Base-by-base conservation (phyloP, 2,797 vertebrate species). In the Pipistrellus nathusii region DNA sequence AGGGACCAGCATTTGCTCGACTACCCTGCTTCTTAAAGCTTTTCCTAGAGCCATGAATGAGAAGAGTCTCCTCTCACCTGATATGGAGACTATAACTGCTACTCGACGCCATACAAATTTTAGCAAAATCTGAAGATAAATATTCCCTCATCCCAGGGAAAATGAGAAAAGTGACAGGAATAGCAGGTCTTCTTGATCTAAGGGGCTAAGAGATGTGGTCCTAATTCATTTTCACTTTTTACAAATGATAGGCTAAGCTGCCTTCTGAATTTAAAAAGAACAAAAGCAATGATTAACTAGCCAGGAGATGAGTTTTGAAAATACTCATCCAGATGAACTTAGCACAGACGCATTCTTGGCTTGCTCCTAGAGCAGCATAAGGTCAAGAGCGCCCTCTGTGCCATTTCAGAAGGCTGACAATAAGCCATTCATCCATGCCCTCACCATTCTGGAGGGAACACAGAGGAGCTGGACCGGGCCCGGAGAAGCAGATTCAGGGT, bases 201-300 rank as follows among this genome's bases (percentile, higher is more conserved):
- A 48, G 62, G 32, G 17, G 86, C 41, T 71, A 75, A 27, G 20
- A 73, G 38, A 93, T 41, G n/a, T 12, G 1, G 25, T 64, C 62
- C 66, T 38, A 46, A 68, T 80, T 91, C 21, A 38, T 91, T 41
- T 83, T 17, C 18, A 3, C 18, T 3, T 41, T 88, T 90, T 62
- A 59, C n/a, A 51, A 76, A 14, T 38, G 35, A 77, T 73, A 59
- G 5, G 4, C 27, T 90, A 51, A 69, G 13, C 9, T 94, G 38
- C 18, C 55, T 93, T 81, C 71, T 84, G 44, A 75, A 91, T 87
- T 77, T 48, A 46, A 59, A 57, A 93, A 62, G 81, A 95, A 82
- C 10, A 64, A n/a, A 76, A 68, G 10, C 11, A 62, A 94, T 44
- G 14, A 85, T 35, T 55, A 83, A 88, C 32, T 80, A 78, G 87